These are phyloP conservation scores for Pyrgilauda ruficollis DNA, from an alignment of 2,113 vertebrate species.

Conservation along the genomic window DNA sequence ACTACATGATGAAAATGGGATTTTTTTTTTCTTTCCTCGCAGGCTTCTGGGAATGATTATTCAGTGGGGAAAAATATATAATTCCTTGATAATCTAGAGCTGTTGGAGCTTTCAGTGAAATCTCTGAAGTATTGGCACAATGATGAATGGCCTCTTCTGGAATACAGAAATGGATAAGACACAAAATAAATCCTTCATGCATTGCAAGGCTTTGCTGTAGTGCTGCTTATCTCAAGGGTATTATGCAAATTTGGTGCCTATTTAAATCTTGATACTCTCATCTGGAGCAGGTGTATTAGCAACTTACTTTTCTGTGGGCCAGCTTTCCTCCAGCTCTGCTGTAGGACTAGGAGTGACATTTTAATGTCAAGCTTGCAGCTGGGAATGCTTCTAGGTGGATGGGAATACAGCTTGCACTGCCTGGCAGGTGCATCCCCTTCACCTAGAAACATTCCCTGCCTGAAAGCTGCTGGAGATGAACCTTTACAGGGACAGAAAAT, in stretches of 20 bases:
- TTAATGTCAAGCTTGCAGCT: neutral
- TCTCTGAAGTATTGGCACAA: constrained; percentile 53
- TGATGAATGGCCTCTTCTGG: constrained; percentile 47
- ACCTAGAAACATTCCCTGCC: neutral
- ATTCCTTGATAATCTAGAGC: constrained; percentile 48
- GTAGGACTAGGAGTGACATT: neutral
- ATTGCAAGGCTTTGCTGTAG: constrained; percentile 15
- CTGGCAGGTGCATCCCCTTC: neutral
- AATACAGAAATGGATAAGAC: constrained; percentile 30
- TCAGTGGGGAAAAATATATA: constrained; percentile 43
- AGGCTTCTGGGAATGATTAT: constrained; percentile 54
- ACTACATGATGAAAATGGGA: neutral
- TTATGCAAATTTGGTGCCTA: constrained; percentile 48
- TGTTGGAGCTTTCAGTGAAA: constrained; percentile 47
- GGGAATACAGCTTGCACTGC: neutral
- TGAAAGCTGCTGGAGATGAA: neutral
- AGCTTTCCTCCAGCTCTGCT: neutral
- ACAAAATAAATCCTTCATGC: constrained; percentile 47
- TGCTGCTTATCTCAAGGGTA: constrained; percentile 47
- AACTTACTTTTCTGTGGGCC: neutral
- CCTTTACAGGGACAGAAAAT: neutral
- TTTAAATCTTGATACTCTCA: constrained; percentile 41
- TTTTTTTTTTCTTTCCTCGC: neutral
- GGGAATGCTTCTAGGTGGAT: neutral
- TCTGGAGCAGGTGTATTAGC: constrained; percentile 52